A percentile compares a stretch with the other conserved stretches of the same genome.
These are phyloP conservation scores for Oceanites oceanicus DNA, from an alignment of 2,113 vertebrate species.

Conservation along the genomic window DNA sequence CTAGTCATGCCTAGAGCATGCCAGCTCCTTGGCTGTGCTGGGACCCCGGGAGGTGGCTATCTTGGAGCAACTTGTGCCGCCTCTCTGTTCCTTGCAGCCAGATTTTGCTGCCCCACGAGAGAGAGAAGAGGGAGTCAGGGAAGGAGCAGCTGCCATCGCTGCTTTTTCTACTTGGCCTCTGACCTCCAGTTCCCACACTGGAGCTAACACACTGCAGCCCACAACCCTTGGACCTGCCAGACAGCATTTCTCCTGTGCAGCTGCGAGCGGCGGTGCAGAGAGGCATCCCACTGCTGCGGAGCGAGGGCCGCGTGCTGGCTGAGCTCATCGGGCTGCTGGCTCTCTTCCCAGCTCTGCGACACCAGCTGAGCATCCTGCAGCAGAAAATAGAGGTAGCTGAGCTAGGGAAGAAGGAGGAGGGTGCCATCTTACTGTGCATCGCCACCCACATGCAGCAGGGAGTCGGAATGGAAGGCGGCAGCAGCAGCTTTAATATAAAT, in stretches of 20 bases:
- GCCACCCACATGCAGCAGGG: not conserved
- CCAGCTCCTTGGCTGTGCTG: not conserved
- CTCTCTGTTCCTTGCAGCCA: not conserved
- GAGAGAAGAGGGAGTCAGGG: not conserved
- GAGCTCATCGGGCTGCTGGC: constrained; percentile 41
- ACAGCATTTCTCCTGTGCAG: not conserved
- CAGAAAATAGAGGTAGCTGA: not conserved
- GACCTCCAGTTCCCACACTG: accelerated
- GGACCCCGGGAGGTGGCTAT: not conserved
- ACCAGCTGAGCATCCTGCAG: constrained; percentile 29
- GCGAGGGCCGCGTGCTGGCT: not conserved
- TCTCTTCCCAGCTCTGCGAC: constrained; percentile 48
- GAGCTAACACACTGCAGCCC: not conserved
- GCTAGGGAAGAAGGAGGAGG: not conserved
- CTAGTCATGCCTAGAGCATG: not conserved
- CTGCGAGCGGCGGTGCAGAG: accelerated
- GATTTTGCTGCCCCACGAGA: not conserved
- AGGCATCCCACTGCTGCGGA: not conserved
- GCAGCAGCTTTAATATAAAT: not conserved
- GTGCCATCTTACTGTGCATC: not conserved
- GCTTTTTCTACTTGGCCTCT: not conserved
- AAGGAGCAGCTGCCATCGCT: not conserved
- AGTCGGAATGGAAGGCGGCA: not conserved
- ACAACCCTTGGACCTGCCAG: not conserved
- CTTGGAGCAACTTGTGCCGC: not conserved